Conservation (phyloP, 2,113 vertebrate genomes). For the Copsychus sechellarum region DNA sequence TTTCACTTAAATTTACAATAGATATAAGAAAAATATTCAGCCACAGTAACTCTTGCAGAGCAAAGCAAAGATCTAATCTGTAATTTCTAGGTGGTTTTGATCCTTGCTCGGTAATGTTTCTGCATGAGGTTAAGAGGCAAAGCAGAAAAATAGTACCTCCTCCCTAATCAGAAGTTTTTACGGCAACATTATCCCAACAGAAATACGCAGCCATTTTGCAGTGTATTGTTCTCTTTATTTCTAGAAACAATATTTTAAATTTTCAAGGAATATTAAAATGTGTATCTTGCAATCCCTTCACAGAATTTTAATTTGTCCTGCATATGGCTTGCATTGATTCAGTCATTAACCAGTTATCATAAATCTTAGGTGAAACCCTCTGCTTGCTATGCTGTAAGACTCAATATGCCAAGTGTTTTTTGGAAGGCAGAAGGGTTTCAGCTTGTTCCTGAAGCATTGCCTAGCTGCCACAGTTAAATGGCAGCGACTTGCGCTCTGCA, state of each 20-base stretch:
- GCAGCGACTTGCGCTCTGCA: not conserved
- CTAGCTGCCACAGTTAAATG: not conserved
- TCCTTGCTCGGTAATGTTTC: not conserved
- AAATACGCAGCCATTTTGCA: not conserved
- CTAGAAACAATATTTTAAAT: not conserved
- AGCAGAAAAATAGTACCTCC: not conserved
- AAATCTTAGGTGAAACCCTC: not conserved
- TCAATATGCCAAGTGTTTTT: not conserved
- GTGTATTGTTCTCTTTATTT: not conserved
- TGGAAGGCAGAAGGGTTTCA: not conserved
- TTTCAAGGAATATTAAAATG: not conserved
- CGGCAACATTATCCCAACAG: not conserved
- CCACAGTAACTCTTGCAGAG: not conserved
- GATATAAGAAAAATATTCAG: not conserved
- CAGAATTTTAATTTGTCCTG: not conserved
- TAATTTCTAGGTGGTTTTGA: not conserved
- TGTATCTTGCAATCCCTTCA: not conserved
- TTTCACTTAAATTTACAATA: not conserved
- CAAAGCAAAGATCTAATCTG: not conserved
- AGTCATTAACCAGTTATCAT: not conserved
- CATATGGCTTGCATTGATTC: not conserved
- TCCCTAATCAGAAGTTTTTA: not conserved
- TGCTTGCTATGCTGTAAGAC: not conserved
- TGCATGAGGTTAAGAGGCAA: not conserved
- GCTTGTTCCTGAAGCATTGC: not conserved